phyloP scores from a whole-genome alignment of 2,888 invertebrate species.

The Oxyteleia sp. region DNA sequence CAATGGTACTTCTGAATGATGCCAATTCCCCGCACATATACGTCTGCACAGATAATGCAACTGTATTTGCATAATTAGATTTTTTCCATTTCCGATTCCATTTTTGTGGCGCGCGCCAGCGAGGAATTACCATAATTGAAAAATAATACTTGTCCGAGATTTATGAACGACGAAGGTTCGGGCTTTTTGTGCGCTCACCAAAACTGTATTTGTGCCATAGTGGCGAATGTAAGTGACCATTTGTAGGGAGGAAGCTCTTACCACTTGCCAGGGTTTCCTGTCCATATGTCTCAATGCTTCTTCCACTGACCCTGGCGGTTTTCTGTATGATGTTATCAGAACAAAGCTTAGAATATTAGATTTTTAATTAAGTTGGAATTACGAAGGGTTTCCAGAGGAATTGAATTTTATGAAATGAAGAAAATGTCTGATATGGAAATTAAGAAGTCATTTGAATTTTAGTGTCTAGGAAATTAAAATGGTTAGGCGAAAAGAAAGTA shows the following conservation, averaged over 20 bases:
- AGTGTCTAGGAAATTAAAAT: no score
- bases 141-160: conserved; percentile 45
- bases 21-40: conserved; percentile 25
- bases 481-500: no score
- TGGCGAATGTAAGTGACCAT: conserved; percentile 54
- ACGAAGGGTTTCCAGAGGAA: conserved; percentile 25
- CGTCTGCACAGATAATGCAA: conserved; percentile 52
- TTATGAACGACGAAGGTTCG: conserved; percentile 2
- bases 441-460: no score
- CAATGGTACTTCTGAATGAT: conserved; percentile 58
- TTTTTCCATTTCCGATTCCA: conserved; percentile 32
- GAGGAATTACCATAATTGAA: conserved; percentile 54
- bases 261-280: conserved; percentile 51
- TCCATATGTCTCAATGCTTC: conserved; percentile 69
- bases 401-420: conserved; percentile 23
- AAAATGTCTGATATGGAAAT: no score
- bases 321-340: conserved; percentile 53
- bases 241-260: conserved; percentile 56
- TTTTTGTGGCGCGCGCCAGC: conserved; percentile 25
- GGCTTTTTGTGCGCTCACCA: conserved; percentile 39
- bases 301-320: conserved; percentile 53
- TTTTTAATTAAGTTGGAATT: conserved; percentile 58
- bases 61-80: conserved; percentile 60
- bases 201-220: conserved; percentile 35
- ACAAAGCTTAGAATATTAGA: conserved; percentile 49